Base-by-base conservation (phyloP, 2,888 invertebrate genomes). In the Caenorhabditis plicata region DNA sequence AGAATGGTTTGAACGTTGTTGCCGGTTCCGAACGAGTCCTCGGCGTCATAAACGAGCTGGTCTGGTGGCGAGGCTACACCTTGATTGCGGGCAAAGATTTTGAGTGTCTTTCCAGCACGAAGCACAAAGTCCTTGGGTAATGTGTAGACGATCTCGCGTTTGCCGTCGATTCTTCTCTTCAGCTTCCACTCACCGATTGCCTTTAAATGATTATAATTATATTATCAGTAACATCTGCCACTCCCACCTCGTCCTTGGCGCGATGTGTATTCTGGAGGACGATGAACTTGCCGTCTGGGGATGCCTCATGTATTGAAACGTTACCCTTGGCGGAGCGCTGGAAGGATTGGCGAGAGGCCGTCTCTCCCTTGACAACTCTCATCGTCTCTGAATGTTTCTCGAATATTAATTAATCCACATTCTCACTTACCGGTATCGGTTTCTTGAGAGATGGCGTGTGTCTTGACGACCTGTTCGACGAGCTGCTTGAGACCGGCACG, bases 261-360 rank as follows among this genome's bases (percentile, higher is more conserved):
- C 81, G 75, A 56, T 83, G 81, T 27, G 83, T 85, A 73, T 85
- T 85, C 72, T 84, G 84, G 23, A 85, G 64, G 32, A 80, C 72
- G 70, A 85, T 81, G 74, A 74, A 84, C 63, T 83, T 83, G 44
- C 84, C 85, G 53, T 84, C 83, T 8, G 83, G 82, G 49, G 80
- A 74, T 50, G 83, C 83, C 67, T 84, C 84, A 62, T 75, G 75
- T 60, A 84, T 83, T 49, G 82, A 80, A 26, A 84, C 80, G 26
- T 83, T 83, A 31, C 84, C 84, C 68, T 84, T 84, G 48, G 84
- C 83, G 27, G 82, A 83, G 48, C 84, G 80, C 70, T 83, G 83
- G 81, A 83, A 85, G 5, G 84, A 84, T 8, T 83, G 83, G 62
- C 84, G 83, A 49, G 83, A 83, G 8, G 83, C 83, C 55, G 84